phyloP scores from a whole-genome alignment of 2,113 vertebrate species.

The Grammomys surdaster region DNA sequence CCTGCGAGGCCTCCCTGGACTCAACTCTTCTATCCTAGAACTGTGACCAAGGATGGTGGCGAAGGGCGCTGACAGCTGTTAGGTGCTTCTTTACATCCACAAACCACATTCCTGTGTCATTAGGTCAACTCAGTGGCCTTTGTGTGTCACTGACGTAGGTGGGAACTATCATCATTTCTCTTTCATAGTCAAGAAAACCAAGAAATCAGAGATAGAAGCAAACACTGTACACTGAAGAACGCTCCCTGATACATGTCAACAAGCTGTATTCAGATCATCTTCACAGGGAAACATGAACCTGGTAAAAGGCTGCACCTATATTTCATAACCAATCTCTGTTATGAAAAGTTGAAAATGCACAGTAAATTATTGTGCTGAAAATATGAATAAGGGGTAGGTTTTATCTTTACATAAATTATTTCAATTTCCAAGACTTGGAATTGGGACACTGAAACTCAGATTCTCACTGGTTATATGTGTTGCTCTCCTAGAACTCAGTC shows the following conservation, averaged over 20 bases:
- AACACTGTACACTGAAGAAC: not conserved
- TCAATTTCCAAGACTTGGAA: not conserved
- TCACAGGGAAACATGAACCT: not conserved
- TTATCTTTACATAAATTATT: slow-evolving; percentile 44
- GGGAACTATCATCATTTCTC: not conserved
- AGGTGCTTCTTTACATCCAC: not conserved
- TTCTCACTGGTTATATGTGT: not conserved
- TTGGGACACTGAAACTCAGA: not conserved
- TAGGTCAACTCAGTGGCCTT: not conserved
- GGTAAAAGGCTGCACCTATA: not conserved
- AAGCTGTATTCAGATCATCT: not conserved
- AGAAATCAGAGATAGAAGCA: not conserved
- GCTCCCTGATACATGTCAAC: too few species aligned
- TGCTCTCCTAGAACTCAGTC: not conserved
- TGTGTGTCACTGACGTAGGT: not conserved
- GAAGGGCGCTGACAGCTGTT: not conserved
- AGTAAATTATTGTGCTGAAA: not conserved
- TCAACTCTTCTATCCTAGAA: not conserved
- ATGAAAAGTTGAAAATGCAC: not conserved
- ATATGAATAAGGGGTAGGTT: not conserved
- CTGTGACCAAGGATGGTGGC: not conserved
- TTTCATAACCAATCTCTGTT: not conserved
- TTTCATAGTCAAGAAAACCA: not conserved
- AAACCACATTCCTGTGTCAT: not conserved
- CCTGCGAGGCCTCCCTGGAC: not conserved